Evolutionary conservation across 2,797 vertebrate genomes (phyloP), one percentile per base, ranked within the genome.

Genomic region (Meriones psammophilus): DNA sequence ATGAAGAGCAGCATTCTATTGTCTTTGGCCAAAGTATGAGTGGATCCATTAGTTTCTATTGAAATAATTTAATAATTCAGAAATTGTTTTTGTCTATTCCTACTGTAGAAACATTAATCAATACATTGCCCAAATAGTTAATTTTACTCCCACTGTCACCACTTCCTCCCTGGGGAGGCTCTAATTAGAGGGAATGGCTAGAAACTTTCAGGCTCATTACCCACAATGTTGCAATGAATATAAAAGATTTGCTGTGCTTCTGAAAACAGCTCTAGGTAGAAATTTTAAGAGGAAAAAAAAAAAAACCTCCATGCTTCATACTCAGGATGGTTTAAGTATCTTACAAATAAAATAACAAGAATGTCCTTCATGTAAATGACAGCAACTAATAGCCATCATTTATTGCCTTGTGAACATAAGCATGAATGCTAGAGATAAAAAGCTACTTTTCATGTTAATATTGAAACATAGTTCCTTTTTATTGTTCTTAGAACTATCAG

Each of bases 201-300:
- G 95, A 68, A 95, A 95, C 93, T 97, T 97, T 93, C 95, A 96
- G 93, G 95, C 94, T 97, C 93, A 85, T 96, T 97, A 92, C 83
- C 93, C 36, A 93, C 54, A 94, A 13, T 92, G 50, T 96, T 92
- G 94, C 94, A 86, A 36, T 89, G 88, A 88, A 92, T 89, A 81
- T 74, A 97, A 96, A 97, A 96, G 36, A 30, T 91, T 95, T 93
- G 81, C 22, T 56, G 1, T 95, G 58, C 30, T 96, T 92, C 83
- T 94, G 33, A 93, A 97, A 97, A 73, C 62, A 68, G 64, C 71
- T 91, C 69, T 94, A 91, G 58, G 87, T 92, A 42, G 90, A 96
- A 96, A 58, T 80, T 86, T 88, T 4, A 39, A 30, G 58, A 24
- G 66, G 39, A 80, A 18, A 50, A 79, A 80, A 18, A 50, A 79